Percentiles rank a stretch among this genome's conserved stretches.
Evolutionary conservation across 2,113 vertebrate species (phyloP).

Genomic region (Lota lota): DNA sequence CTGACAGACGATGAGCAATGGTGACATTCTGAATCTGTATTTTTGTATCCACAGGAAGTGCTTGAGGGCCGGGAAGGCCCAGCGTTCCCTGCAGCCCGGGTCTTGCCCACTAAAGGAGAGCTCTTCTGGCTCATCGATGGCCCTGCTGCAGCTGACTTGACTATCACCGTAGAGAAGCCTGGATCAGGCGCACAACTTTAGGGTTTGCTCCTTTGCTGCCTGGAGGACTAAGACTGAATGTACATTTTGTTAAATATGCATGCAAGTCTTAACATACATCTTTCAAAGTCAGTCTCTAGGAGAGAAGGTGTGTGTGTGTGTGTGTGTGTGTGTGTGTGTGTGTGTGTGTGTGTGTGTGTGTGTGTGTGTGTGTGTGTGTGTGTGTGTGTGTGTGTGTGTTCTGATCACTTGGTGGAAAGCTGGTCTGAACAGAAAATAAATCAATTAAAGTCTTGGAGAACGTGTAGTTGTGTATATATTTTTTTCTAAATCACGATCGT

Average conservation of each 20-base stretch:
- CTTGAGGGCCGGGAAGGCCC: slow-evolving; percentile 77
- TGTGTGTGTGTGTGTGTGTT: slow-evolving; percentile 1
- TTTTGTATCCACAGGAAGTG: slow-evolving; percentile 71
- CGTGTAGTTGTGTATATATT: too few relatives aligned
- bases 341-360: slow-evolving; percentile 4
- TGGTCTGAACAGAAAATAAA: too few relatives aligned
- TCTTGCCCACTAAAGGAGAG: slow-evolving; percentile 75
- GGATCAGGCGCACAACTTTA: slow-evolving; percentile 68
- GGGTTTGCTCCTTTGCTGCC: not conserved
- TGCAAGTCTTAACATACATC: not conserved
- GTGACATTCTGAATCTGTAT: not conserved
- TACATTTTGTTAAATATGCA: too few relatives aligned
- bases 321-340: slow-evolving; percentile 13
- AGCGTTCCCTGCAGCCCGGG: slow-evolving; percentile 78
- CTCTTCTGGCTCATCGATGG: slow-evolving; percentile 90
- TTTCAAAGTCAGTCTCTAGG: not conserved
- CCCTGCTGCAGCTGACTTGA: slow-evolving; percentile 79
- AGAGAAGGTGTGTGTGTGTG: not conserved
- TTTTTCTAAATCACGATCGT: too few relatives aligned
- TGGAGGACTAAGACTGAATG: not conserved
- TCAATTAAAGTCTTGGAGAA: too few relatives aligned
- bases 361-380: slow-evolving; percentile 6
- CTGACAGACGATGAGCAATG: too few relatives aligned
- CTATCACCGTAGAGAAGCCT: slow-evolving; percentile 78
- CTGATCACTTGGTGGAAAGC: too few relatives aligned